These are phyloP conservation scores for Microctenopoma stevenorrisi DNA, from an alignment of 2,797 vertebrate genomes.

Conservation along the genomic window DNA sequence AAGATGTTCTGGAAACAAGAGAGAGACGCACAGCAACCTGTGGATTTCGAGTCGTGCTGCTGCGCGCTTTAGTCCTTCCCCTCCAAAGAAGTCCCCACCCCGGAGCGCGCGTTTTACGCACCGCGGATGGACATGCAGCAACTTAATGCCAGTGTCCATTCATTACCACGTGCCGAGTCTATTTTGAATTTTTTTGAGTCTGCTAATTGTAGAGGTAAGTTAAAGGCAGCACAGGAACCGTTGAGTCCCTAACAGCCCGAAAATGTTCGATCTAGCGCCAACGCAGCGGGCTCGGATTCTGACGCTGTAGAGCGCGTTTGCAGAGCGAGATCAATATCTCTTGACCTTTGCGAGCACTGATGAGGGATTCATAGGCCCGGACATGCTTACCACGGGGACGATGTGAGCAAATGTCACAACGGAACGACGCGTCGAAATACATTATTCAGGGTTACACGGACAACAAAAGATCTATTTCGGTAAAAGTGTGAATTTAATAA, in stretches of 20 bases:
- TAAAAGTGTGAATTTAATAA: slow-evolving; percentile 39
- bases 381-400: slow-evolving; percentile 66
- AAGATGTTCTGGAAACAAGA: slow-evolving; percentile 13
- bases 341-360: slow-evolving; percentile 78
- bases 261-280: slow-evolving; percentile 49
- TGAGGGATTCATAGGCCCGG: slow-evolving; percentile 69
- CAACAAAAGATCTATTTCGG: slow-evolving; percentile 69
- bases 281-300: slow-evolving; percentile 54
- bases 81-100: slow-evolving; percentile 66
- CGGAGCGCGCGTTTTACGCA: slow-evolving; percentile 72
- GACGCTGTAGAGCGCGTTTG: slow-evolving; percentile 63
- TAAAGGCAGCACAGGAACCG: neutral
- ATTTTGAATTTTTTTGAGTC: neutral
- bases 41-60: slow-evolving; percentile 50
- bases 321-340: slow-evolving; percentile 73
- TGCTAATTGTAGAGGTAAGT: neutral
- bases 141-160: neutral
- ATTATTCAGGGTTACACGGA: slow-evolving; percentile 78
- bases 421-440: slow-evolving; percentile 57
- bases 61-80: slow-evolving; percentile 31
- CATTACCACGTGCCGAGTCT: neutral
- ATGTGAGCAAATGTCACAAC: slow-evolving; percentile 82
- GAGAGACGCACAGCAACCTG: slow-evolving; percentile 58
- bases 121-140: neutral
- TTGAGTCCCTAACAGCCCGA: slow-evolving; percentile 11